These are phyloP conservation scores for Psittacula echo DNA, from an alignment of 2,797 vertebrate species.

Conservation along the genomic window DNA sequence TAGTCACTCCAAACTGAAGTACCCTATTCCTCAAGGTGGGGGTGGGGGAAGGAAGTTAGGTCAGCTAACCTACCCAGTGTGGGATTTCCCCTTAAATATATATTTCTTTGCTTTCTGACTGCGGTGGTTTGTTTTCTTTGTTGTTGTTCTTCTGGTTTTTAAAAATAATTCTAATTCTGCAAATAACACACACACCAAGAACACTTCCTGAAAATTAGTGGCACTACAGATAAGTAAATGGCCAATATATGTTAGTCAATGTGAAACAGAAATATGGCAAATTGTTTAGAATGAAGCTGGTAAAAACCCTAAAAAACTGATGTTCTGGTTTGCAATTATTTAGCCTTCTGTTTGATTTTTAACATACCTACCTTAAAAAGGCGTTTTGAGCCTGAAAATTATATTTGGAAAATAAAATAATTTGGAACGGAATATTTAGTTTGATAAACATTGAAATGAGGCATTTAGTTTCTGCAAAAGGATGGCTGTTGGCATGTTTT, in stretches of 20 bases:
- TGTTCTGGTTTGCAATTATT: neutral
- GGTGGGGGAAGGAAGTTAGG: too few species aligned
- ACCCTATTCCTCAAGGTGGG: neutral
- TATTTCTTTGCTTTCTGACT: neutral
- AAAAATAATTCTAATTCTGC: neutral
- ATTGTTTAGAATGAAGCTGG: neutral
- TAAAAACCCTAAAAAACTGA: neutral
- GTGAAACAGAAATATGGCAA: neutral
- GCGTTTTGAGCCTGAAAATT: neutral
- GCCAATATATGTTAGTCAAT: neutral
- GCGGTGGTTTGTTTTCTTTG: neutral
- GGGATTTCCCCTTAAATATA: neutral
- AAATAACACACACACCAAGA: neutral
- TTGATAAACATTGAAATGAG: neutral
- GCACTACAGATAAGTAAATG: neutral
- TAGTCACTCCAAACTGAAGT: neutral
- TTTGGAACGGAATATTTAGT: neutral
- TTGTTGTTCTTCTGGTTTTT: neutral
- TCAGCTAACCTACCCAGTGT: neutral
- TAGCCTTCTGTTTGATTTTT: neutral
- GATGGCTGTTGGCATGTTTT: neutral
- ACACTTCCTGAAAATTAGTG: neutral
- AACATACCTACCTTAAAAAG: neutral
- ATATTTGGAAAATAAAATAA: neutral
- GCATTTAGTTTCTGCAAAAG: neutral